These are phyloP conservation scores for Drosophila saltans DNA, from an alignment of 1,140 invertebrate species.

Conservation along the genomic window DNA sequence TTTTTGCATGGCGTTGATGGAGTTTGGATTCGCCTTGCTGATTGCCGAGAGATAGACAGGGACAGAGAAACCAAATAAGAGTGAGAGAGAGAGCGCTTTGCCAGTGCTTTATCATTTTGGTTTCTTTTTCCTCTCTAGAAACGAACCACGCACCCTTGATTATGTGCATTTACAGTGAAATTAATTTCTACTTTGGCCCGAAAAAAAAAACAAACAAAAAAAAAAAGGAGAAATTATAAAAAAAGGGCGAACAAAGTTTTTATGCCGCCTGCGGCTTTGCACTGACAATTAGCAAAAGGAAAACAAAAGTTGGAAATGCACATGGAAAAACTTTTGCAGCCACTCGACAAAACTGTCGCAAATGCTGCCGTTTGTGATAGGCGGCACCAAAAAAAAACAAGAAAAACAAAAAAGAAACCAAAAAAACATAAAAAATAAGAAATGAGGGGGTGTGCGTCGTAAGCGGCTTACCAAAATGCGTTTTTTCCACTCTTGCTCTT, in stretches of 20 bases:
- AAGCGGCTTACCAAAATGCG: slow-evolving; percentile 74
- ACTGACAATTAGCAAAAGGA: slow-evolving; percentile 74
- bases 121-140: slow-evolving; percentile 16
- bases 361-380: slow-evolving; percentile 5
- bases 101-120: slow-evolving; percentile 54
- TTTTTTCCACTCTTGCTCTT: slow-evolving; percentile 39
- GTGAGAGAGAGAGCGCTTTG: slow-evolving; percentile 7
- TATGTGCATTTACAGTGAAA: slow-evolving; percentile 79
- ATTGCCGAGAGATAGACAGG: neutral
- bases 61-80: neutral
- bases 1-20: slow-evolving; percentile 54
- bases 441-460: slow-evolving; percentile 36
- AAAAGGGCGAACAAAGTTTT: slow-evolving; percentile 56
- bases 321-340: slow-evolving; percentile 49
- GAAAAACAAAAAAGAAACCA: slow-evolving; percentile 16
- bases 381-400: slow-evolving; percentile 11
- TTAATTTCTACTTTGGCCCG: slow-evolving; percentile 71
- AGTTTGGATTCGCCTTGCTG: slow-evolving; percentile 49
- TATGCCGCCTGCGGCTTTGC: slow-evolving; percentile 66
- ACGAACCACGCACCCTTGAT: slow-evolving; percentile 66
- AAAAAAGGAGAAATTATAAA: slow-evolving; percentile 16
- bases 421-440: slow-evolving; percentile 9
- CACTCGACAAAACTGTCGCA: slow-evolving; percentile 14
- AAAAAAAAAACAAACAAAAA: slow-evolving; percentile 29
- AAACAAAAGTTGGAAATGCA: slow-evolving; percentile 56